These are phyloP conservation scores for Virgularia gustaviana DNA, from an alignment of 92 coral and sea anemone species.

Conservation along the genomic window DNA sequence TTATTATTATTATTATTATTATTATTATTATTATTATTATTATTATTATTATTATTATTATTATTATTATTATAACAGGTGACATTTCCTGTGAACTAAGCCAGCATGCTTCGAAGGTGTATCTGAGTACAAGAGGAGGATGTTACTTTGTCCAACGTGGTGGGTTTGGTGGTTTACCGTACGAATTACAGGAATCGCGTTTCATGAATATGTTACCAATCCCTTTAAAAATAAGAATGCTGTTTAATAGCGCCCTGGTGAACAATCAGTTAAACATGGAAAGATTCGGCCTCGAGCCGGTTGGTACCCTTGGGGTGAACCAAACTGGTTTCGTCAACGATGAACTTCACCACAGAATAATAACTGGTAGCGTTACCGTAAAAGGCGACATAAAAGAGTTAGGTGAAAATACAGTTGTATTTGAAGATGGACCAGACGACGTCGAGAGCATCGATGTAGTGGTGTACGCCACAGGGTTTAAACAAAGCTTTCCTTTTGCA, in stretches of 20 bases:
- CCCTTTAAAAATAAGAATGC: neutral
- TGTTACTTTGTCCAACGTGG: slow-evolving; percentile 61
- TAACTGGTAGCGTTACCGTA: slow-evolving; percentile 66
- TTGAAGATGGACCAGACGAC: slow-evolving; percentile 65
- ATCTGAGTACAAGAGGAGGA: slow-evolving; percentile 72
- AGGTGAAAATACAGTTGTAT: slow-evolving; percentile 49
- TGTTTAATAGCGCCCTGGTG: neutral
- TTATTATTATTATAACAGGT: slow-evolving; percentile 37
- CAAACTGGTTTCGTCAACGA: slow-evolving; percentile 57
- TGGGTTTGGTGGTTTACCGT: slow-evolving; percentile 55
- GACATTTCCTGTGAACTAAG: slow-evolving; percentile 91
- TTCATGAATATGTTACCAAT: slow-evolving; percentile 12
- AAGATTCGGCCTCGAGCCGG: slow-evolving; percentile 66
- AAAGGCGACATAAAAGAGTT: slow-evolving; percentile 57
- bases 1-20: neutral
- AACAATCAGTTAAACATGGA: slow-evolving; percentile 36
- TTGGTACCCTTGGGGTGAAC: slow-evolving; percentile 15
- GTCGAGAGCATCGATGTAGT: slow-evolving; percentile 69
- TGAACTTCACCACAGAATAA: slow-evolving; percentile 73
- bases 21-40: neutral
- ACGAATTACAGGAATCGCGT: slow-evolving; percentile 45
- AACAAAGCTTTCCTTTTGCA: slow-evolving; percentile 58
- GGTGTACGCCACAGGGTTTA: slow-evolving; percentile 74
- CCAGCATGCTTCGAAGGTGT: slow-evolving; percentile 76
- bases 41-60: neutral